These are phyloP conservation scores for Caenorhabditis drosophilae DNA, from an alignment of 2,888 invertebrate species.

Conservation along the genomic window DNA sequence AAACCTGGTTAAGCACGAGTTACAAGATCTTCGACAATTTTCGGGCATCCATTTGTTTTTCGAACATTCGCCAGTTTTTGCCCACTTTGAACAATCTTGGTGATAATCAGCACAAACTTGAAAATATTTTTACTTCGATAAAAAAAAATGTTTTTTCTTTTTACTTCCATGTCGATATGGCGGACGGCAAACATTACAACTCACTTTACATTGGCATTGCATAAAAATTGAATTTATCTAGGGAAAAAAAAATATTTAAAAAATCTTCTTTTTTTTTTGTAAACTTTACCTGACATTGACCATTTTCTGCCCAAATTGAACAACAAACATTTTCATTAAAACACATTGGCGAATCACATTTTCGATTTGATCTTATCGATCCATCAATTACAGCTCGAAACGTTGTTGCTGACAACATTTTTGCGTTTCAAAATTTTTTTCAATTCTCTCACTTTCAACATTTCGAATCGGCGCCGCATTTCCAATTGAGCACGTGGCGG, in stretches of 20 bases:
- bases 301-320: constrained; percentile 53
- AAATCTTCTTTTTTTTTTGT: constrained; percentile 3
- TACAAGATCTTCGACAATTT: constrained; percentile 46
- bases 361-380: neutral
- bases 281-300: constrained; percentile 28
- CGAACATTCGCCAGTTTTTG: constrained; percentile 48
- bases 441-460: neutral
- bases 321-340: constrained; percentile 64
- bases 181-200: constrained; percentile 55
- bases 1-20: constrained; percentile 33
- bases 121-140: no score
- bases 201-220: constrained; percentile 58
- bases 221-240: constrained; percentile 51
- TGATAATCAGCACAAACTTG: constrained; percentile 55
- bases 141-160: neutral
- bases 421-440: neutral
- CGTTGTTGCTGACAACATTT: constrained; percentile 15
- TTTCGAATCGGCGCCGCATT: constrained; percentile 6
- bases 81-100: constrained; percentile 46
- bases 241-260: neutral
- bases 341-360: constrained; percentile 50
- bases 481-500: constrained; percentile 33
- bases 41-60: constrained; percentile 56
- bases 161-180: constrained; percentile 53
- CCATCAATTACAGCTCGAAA: constrained; percentile 6